Base-by-base conservation (phyloP, 1,140 invertebrate genomes). In the Drosophila jambulina region DNA sequence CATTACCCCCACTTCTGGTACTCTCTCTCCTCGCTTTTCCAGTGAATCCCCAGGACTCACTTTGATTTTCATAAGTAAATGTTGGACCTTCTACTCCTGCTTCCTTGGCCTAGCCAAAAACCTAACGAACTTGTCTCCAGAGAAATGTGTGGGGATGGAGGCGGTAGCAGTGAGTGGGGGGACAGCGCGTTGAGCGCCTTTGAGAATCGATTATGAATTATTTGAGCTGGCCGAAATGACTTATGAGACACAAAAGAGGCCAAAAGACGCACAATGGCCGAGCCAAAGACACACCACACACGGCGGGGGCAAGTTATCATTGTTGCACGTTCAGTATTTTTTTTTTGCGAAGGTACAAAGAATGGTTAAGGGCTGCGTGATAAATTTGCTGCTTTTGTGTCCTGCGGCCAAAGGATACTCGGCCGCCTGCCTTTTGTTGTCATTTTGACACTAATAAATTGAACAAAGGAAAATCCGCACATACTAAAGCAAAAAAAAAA, bases 181-280 rank as follows among this genome's bases (percentile, higher is more conserved):
- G 57, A 60, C 19, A 42, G 23, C 36, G 29, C 43, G 25, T 13
- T 45, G 60, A 43, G 54, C 60, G 77, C 46, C 46, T 58, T 54
- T 75, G 58, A 72, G 80, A 91, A 91, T 91, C 91, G 90, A 91
- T 91, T 91, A 91, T 91, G 90, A 91, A 91, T 91, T 91, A 91
- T 91, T 91, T 87, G 85, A 91, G 82, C 82, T 86, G 76, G 36
- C 59, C 78, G 81, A 84, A 91, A 91, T 91, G 90, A 91, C 90
- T 91, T 91, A 87, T 87, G 85, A 91, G 90, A 91, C 82, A 77
- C 74, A 67, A 61, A 58, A 54, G 46, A 80, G 70, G 69, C 72
- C 77, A 83, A 76, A 48, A 45, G 59, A 65, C 57, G 56, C 67
- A 61, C 75, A 63, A 51, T 80, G 70, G 59, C 34, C 70, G 29